Percentiles rank a stretch among this genome's conserved stretches.
phyloP scores from a whole-genome alignment of 2,797 vertebrate genomes.

The Cirrhinus molitorella region DNA sequence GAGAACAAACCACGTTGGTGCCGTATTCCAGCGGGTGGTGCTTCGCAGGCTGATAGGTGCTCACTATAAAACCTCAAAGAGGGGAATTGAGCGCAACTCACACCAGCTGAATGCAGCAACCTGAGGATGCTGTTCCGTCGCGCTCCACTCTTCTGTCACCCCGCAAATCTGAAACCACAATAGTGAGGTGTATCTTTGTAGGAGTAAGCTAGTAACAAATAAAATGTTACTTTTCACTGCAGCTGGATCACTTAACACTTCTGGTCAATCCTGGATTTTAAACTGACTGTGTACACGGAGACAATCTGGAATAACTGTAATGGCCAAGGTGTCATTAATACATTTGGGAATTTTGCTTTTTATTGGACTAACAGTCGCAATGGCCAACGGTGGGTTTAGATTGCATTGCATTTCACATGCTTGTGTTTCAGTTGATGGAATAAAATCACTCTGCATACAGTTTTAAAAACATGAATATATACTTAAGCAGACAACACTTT shows the following conservation, averaged over 20 bases:
- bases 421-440: not conserved
- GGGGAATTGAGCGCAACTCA: not conserved
- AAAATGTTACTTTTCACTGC: slow-evolving; percentile 8
- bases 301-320: slow-evolving; percentile 60
- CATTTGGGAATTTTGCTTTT: slow-evolving; percentile 76
- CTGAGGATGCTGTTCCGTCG: slow-evolving; percentile 2
- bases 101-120: not conserved
- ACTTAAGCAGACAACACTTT: not conserved
- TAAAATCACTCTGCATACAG: not conserved
- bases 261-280: slow-evolving; percentile 38
- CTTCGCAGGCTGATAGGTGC: slow-evolving; percentile 19
- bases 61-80: slow-evolving; percentile 47
- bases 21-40: slow-evolving; percentile 56
- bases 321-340: slow-evolving; percentile 70
- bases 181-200: not conserved
- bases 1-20: not conserved
- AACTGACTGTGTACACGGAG: not conserved
- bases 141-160: not conserved
- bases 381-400: slow-evolving; percentile 72
- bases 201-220: not conserved
- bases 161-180: not conserved
- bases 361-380: slow-evolving; percentile 69
- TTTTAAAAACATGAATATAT: not conserved
- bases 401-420: not conserved
- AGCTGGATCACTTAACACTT: not conserved